Evolutionary conservation across 1,140 invertebrate species (phyloP).

Genomic region (Drosophila truncata): DNA sequence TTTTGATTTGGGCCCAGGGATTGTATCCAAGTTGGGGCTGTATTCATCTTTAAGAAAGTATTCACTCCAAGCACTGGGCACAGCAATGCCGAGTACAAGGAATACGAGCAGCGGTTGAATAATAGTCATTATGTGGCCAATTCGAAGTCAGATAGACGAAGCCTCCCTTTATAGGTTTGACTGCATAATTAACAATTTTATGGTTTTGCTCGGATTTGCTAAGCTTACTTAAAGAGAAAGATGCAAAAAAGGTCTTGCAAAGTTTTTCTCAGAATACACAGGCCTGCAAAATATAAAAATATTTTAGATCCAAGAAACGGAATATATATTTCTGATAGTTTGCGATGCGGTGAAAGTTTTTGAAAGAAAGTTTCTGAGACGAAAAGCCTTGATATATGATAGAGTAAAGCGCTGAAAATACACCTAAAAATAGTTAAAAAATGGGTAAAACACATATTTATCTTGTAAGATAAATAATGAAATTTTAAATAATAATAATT

Average conservation of each 20-base stretch:
- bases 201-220: neutral
- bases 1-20: neutral
- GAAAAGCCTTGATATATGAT: no score
- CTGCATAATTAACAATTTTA: neutral
- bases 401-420: no score
- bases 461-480: no score
- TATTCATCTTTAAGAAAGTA: no score
- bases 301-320: no score
- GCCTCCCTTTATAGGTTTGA: neutral
- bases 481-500: no score
- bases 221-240: neutral
- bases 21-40: neutral
- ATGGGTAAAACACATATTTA: no score
- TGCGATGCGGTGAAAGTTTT: no score
- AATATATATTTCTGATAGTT: no score
- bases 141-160: neutral
- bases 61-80: neutral
- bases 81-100: neutral
- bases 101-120: neutral
- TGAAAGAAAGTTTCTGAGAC: no score
- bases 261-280: neutral
- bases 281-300: no score
- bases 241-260: neutral
- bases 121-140: neutral
- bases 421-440: no score